These are phyloP conservation scores for Crotalus helleri DNA, from an alignment of 2,113 vertebrate species.

Conservation along the genomic window DNA sequence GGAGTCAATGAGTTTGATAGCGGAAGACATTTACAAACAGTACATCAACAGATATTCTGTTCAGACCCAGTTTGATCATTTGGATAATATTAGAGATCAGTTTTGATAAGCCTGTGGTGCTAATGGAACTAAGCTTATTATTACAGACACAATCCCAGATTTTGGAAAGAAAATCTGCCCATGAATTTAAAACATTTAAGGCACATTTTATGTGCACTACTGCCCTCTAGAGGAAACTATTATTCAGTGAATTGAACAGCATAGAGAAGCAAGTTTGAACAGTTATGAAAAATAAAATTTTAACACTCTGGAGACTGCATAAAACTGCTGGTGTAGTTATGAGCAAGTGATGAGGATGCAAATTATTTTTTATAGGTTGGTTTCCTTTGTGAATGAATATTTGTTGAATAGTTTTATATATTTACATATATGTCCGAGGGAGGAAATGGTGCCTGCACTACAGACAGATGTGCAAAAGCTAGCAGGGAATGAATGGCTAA, in stretches of 20 bases:
- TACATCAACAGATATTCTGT: neutral
- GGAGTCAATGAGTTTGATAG: neutral
- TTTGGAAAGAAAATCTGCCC: neutral
- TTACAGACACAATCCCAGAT: neutral
- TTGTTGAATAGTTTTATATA: neutral
- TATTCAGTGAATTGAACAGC: neutral
- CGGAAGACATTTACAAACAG: neutral
- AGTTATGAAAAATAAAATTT: neutral
- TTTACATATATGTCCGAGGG: neutral
- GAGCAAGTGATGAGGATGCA: neutral
- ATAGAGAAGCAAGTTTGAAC: neutral
- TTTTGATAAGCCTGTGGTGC: neutral
- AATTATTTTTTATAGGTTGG: neutral
- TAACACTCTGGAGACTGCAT: neutral
- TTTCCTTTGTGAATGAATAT: neutral
- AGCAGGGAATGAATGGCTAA: neutral
- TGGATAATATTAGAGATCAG: neutral
- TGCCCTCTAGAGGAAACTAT: constrained; percentile 10
- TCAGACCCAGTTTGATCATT: neutral
- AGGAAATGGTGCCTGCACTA: neutral
- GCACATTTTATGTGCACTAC: neutral
- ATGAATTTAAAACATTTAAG: neutral
- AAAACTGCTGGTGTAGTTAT: neutral
- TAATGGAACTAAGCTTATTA: neutral
- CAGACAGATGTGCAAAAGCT: neutral